Conservation (phyloP, 2,797 vertebrate genomes). For the Poeciliopsis turneri region DNA sequence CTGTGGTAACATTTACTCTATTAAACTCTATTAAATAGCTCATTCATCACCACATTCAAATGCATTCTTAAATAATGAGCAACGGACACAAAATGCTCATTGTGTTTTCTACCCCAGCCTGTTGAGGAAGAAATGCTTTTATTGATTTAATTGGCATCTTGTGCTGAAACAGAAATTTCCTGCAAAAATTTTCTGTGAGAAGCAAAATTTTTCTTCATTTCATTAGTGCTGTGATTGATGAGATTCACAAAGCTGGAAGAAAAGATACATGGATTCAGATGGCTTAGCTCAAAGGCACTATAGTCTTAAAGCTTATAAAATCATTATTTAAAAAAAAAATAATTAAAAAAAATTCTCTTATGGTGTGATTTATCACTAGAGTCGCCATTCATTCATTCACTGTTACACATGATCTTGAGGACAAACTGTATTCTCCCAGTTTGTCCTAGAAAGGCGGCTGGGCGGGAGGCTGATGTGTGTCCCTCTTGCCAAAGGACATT, state of each 20-base stretch:
- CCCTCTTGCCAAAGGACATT: constrained; percentile 81
- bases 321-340: no score
- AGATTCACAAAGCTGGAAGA: constrained; percentile 22
- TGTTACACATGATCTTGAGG: constrained; percentile 49
- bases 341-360: not conserved
- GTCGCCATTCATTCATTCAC: constrained; percentile 22
- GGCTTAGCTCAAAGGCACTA: constrained; percentile 76
- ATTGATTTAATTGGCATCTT: not conserved
- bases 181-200: constrained; percentile 14
- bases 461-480: constrained; percentile 57
- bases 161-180: not conserved
- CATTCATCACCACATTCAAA: not conserved
- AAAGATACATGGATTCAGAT: constrained; percentile 5
- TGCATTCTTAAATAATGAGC: not conserved
- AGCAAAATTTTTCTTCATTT: constrained; percentile 17
- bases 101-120: not conserved
- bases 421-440: constrained; percentile 24
- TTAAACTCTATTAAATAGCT: not conserved
- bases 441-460: constrained; percentile 78
- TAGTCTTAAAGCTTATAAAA: constrained; percentile 50
- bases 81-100: not conserved
- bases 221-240: constrained; percentile 41
- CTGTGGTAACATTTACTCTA: not conserved
- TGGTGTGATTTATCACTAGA: not conserved
- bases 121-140: not conserved